Base-by-base conservation (phyloP, 2,113 vertebrate species). In the Centropristis striata region DNA sequence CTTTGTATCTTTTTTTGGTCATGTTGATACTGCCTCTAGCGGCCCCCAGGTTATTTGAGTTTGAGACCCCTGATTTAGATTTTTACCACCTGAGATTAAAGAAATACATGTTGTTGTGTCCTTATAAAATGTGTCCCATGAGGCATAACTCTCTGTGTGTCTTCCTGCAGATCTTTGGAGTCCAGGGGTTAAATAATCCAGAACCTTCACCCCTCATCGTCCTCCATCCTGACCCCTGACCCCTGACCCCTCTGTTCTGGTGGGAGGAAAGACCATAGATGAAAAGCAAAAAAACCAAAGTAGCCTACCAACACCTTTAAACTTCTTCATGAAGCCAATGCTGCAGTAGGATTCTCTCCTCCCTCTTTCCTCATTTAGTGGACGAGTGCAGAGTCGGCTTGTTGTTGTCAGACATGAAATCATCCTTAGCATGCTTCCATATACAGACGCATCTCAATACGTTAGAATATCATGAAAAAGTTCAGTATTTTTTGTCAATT, bases 91-190 rank as follows among this genome's bases (percentile, higher is more conserved):
- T 44, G 13, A 44, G 5, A 14, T 14, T 13, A 4, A 21, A 23
- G 1, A 4, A 32, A 20, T 20, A 8, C 11, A 18, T 23, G 59
- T 63, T 63, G 39, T 60, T 9, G 36, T n/a, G 32, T n/a, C 20
- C 36, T 5, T 53, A 39, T 39, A 13, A 3, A 32, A 32, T 61
- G 13, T 41, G 3, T 18, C 2, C 11, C 27, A 61, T 57, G 21
- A 50, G 37, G 37, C 14, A 3, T 55, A 5, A 47, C 4, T 12
- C 21, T 57, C 5, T 47, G 16, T 75, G 18, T 78, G n/a, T 72
- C n/a, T 59, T 27, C 49, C 44, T 58, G 25, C 89, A 95, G 95
- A 59, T 95, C 95, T 75, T 85, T 95, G 80, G 95, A 95, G 88
- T 95, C 94, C 78, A 89, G 95, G 60, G 93, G 94, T 58, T 95